phyloP scores from a whole-genome alignment of 1,140 invertebrate species.

The Ladona fulva region DNA sequence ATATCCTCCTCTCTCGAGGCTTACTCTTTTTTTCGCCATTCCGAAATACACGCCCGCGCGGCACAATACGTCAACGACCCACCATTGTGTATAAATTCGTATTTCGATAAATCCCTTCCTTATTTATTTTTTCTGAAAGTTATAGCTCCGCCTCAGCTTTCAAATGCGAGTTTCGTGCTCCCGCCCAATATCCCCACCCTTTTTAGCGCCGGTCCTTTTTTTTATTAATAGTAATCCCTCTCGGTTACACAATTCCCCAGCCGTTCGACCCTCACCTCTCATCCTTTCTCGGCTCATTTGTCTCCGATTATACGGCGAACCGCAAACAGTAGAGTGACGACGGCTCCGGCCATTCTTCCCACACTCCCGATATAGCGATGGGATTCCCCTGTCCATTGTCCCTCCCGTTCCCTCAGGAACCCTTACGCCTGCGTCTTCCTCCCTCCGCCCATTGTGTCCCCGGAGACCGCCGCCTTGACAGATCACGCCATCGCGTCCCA shows the following conservation, averaged over 20 bases:
- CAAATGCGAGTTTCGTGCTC: not conserved
- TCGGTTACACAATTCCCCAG: not conserved
- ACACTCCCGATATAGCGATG: not conserved
- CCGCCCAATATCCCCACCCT: not conserved
- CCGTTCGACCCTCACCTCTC: not conserved
- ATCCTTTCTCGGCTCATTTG: slow-evolving; percentile 4
- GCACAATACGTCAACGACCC: not conserved
- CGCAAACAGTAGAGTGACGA: not conserved
- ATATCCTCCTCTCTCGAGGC: not conserved
- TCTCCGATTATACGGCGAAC: not conserved
- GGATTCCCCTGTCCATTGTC: not conserved
- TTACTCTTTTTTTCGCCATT: not conserved
- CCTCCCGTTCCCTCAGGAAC: not conserved
- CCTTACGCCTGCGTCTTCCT: not conserved
- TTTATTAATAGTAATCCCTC: slow-evolving; percentile 1
- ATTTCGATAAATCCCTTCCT: slow-evolving; percentile 1
- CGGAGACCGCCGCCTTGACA: not conserved
- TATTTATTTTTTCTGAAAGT: not conserved
- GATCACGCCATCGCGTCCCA: not conserved
- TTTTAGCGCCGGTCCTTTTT: not conserved
- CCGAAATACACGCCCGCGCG: not conserved
- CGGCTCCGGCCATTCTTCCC: not conserved
- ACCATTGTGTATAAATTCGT: not conserved
- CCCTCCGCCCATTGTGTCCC: slow-evolving; percentile 1
- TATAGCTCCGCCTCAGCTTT: not conserved